phyloP scores from a whole-genome alignment of 23 tunicate species.

The Phallusia fumigata region DNA sequence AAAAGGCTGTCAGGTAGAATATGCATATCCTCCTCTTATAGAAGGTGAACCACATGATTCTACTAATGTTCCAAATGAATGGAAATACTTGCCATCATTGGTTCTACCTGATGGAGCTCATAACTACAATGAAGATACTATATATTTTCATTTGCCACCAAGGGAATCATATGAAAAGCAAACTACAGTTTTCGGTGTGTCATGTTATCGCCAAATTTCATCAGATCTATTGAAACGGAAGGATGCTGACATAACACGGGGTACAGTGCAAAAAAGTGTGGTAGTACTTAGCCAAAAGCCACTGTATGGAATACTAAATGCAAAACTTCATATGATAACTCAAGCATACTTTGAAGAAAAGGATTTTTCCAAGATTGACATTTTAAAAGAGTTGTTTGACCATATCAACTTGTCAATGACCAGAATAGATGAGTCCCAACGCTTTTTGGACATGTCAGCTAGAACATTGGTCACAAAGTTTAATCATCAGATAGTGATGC shows the following conservation, averaged over 20 bases:
- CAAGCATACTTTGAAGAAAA: constrained; percentile 89
- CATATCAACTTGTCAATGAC: constrained; percentile 60
- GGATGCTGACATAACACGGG: constrained; percentile 80
- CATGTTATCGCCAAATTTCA: constrained; percentile 77
- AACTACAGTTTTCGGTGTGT: constrained; percentile 72
- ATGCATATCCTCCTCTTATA: constrained; percentile 69
- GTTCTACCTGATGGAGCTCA: constrained; percentile 93
- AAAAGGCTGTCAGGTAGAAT: constrained; percentile 85
- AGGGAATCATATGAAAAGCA: constrained; percentile 12
- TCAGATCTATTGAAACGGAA: constrained; percentile 48
- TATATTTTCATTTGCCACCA: constrained; percentile 78
- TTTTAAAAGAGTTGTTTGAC: constrained; percentile 66
- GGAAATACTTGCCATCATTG: constrained; percentile 73
- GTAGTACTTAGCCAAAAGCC: constrained; percentile 76
- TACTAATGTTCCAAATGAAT: constrained; percentile 65
- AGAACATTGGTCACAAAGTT: constrained; percentile 41
- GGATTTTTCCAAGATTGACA: constrained; percentile 69
- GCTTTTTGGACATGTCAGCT: constrained; percentile 53
- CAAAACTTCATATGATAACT: constrained; percentile 80
- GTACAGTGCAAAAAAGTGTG: constrained; percentile 91
- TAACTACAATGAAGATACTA: constrained; percentile 69
- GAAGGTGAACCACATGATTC: constrained; percentile 29
- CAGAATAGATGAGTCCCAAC: constrained; percentile 39
- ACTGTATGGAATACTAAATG: constrained; percentile 65
- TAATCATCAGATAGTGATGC: constrained; percentile 61